Evolutionary conservation across 2,888 invertebrate genomes (phyloP).

Genomic region (Polydesmus complanatus): DNA sequence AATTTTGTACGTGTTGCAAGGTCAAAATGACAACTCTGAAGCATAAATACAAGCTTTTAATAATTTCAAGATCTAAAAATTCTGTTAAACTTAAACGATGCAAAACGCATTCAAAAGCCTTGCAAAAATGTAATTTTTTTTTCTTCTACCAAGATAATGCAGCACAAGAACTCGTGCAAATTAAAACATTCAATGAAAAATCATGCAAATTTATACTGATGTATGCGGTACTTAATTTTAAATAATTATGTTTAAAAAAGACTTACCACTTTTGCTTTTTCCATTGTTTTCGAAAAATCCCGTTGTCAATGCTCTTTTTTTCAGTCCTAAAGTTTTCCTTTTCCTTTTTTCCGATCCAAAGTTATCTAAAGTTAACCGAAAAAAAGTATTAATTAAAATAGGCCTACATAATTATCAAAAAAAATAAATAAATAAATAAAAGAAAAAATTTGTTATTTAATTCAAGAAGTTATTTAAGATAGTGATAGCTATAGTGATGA

Average conservation of each 20-base stretch:
- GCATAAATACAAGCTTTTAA: no score
- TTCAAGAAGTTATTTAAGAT: neutral
- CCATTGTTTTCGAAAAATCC: conserved; percentile 14
- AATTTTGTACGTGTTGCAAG: neutral
- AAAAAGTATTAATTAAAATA: neutral
- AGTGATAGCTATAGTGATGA: no score
- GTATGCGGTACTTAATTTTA: no score
- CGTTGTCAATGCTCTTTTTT: conserved; percentile 75
- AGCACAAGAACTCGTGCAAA: no score
- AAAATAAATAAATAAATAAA: no score
- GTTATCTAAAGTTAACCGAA: conserved; percentile 3
- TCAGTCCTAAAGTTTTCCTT: conserved; percentile 61
- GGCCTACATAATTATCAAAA: neutral
- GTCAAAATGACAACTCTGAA: neutral
- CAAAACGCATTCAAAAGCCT: no score
- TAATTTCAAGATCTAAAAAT: no score
- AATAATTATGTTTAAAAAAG: no score
- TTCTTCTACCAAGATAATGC: neutral
- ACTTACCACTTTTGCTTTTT: neutral
- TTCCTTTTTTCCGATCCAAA: conserved; percentile 46
- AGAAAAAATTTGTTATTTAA: neutral
- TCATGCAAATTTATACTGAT: no score
- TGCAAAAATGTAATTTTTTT: neutral
- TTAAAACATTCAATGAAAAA: neutral
- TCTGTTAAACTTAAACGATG: no score